Evolutionary conservation across 2,113 vertebrate genomes (phyloP), one percentile per base, ranked within the genome.

Genomic region (Eolophus roseicapilla): DNA sequence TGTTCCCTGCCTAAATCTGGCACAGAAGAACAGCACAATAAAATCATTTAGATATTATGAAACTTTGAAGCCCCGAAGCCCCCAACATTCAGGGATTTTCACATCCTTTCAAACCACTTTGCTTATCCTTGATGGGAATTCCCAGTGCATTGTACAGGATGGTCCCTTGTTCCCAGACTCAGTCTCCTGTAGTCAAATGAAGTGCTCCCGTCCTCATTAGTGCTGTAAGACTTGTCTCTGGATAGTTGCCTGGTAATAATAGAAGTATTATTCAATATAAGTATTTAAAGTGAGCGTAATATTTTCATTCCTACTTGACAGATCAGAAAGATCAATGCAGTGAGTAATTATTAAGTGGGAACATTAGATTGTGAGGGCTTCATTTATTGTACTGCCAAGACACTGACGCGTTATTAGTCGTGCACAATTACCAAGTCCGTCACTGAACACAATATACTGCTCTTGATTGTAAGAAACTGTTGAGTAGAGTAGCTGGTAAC

Each of bases 341-440:
- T 50, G 59, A 91, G 85, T 88, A 92, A 88, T 94, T 88, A 89
- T 87, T 89, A 96, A 87, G 75, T 85, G 90, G 41, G 69, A 92
- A 55, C 80, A 82, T 88, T 44, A 88, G 90, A 65, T n/a, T 76
- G 80, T 92, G 83, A 82, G 82, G 80, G 67, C 88, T 95, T 88
- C 86, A 82, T 92, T 93, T 92, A 79, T 92, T 87, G 82, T 82
- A 76, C 62, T 92, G 85, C 85, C 80, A 67, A 76, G 78, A 73
- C 88, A 33, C 62, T 13, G 59, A 65, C 50, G 80, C 7, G 0
- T 57, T 92, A 76, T 55, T 90, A 90, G 85, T 90, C 33, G 37
- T 79, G 86, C 73, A 50, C 90, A 59, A 67, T 94, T 95, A 92
- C 73, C 81, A 92, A 46, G 86, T 57, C 69, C 0, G 5, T 97